Base-by-base conservation (phyloP, 1,140 invertebrate species). In the Geopemphigus sp. region DNA sequence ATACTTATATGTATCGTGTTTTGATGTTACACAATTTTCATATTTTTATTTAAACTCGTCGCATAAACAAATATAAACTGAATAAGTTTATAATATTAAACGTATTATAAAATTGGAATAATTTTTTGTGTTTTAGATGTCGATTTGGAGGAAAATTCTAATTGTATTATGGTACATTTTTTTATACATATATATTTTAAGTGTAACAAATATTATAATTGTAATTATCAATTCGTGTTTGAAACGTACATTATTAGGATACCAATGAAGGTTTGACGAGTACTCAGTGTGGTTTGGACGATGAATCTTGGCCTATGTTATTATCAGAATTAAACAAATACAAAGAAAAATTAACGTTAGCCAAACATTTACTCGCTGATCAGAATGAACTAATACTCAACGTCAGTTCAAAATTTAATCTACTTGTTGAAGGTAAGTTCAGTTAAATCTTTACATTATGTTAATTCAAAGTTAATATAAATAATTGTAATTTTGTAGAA, bases 341-440 rank as follows among this genome's bases (percentile, higher is more conserved):
- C 39, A 78, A 78, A 61, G 74, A 78, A 61, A 78, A 78, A 61
- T 78, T 78, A 78, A 78, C 74, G 2, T 45, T 78, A 19, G 74
- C 74, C n/a, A 78, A 78, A 63, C 74, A 78, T 78, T 29, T 78
- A 47, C 32, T 78, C 17, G 57, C 57, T 6, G 74, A 78, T 61
- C 74, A 78, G 22, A 78, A 78, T 47, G 22, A 78, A 45, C 50
- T 61, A 29, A 78, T 78, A 19, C 17, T 78, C 6, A 78, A 63
- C 26, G 24, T 78, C 19, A 61, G 57, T 39, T 59, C 74, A 61
- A 78, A 39, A 47, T 78, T 61, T 26, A 78, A 63, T 61, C n/a
- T 78, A 29, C 74, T 78, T n/a, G 32, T 63, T 17, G 74, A 78
- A 50, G 74, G 72, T 74, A 54, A 45, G 24, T n/a, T n/a, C n/a